Evolutionary conservation across 2,888 invertebrate species (phyloP), one percentile per base, ranked within the genome.

Genomic region (Muschampia plurimacula): DNA sequence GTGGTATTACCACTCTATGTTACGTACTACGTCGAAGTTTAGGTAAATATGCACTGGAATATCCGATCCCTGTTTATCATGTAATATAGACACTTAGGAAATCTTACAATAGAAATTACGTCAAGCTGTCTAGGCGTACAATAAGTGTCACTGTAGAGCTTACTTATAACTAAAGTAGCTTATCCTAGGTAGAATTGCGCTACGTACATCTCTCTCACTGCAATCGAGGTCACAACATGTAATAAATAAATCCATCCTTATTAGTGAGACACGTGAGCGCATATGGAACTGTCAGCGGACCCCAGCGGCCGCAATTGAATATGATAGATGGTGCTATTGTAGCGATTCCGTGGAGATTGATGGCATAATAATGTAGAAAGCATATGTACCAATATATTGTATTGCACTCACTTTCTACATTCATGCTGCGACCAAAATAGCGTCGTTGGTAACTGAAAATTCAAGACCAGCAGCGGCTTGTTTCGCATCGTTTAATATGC

Each of bases 221-320:
- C 71, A 76, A 80, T 78, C 76, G 80, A 79, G 80, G 79, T 75
- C 78, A 77, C 64, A 71, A 73, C 74, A 67, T 72, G 73, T 72
- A 75, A 79, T 79, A 80, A 81, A 82, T 81, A 79, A 77, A 80
- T 80, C 79, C 79, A 79, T 80, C 82, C 82, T 80, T 81, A 81
- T 81, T 81, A 81, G 72, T 66, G 67, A 59, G 76, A 74, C 77
- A 78, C 77, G 78, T 78, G 79, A 77, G 73, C 74, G 73, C 74
- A 69, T 74, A 74, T 75, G 65, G 77, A 55, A 76, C 78, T 77
- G 81, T 79, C 78, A 75, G 67, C 77, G 75, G 74, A 74, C 77
- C 77, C 78, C 75, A 60, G 57, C 72, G 72, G 67, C 72, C 76
- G 72, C 77, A 75, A 78, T 79, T 78, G 77, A 77, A 78, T 76